Conservation (phyloP, 2,113 vertebrate species). For the Diphyllodes magnificus region DNA sequence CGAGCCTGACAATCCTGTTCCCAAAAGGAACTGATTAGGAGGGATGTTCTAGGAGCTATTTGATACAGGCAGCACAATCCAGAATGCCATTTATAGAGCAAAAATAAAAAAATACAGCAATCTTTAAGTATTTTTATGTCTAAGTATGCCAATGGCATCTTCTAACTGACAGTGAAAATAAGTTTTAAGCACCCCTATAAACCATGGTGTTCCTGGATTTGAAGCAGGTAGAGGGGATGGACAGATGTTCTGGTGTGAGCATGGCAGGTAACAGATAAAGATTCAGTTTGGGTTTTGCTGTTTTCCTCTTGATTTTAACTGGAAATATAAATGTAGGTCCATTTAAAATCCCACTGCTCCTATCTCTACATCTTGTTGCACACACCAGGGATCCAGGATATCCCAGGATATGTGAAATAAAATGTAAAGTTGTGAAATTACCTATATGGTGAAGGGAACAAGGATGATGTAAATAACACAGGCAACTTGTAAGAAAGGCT, state of each 20-base stretch:
- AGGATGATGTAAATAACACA: neutral
- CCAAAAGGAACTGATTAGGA: conserved; percentile 34
- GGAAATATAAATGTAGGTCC: neutral
- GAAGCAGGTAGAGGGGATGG: neutral
- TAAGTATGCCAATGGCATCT: neutral
- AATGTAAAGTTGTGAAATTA: neutral
- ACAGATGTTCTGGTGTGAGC: neutral
- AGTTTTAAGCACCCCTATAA: neutral
- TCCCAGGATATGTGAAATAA: neutral
- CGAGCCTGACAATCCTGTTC: neutral
- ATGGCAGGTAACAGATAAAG: neutral
- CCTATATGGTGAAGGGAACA: neutral
- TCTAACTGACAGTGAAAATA: neutral
- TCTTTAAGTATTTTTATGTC: neutral
- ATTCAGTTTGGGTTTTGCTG: neutral
- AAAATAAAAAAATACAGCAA: neutral
- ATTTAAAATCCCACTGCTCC: neutral
- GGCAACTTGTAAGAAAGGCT: neutral
- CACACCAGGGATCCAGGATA: neutral
- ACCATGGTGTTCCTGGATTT: neutral
- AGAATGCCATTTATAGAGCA: neutral
- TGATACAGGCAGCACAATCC: neutral
- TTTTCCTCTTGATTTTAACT: neutral
- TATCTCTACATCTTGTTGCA: neutral
- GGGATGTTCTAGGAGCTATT: conserved; percentile 15